Conservation (phyloP, 2,797 vertebrate genomes). For the Pangasius krempfi region DNA sequence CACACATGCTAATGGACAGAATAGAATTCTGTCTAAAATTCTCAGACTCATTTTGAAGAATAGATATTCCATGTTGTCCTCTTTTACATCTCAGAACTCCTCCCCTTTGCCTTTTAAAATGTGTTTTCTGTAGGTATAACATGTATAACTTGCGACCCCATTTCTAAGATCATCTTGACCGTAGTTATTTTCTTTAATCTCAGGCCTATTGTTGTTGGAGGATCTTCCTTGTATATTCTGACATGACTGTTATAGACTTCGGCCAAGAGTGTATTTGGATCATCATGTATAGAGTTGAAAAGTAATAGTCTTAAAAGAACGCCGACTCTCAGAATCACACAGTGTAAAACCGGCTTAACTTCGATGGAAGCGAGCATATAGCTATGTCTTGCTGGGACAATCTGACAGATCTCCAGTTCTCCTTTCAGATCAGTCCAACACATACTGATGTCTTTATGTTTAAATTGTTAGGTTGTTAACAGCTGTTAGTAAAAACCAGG, state of each 20-base stretch:
- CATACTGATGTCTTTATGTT: neutral
- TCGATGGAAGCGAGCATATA: neutral
- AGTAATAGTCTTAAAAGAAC: neutral
- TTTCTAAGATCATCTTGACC: neutral
- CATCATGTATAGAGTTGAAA: neutral
- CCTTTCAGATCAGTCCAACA: neutral
- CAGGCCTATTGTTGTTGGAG: neutral
- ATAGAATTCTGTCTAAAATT: neutral
- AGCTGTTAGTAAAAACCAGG: neutral
- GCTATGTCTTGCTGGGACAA: neutral
- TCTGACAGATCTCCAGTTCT: neutral
- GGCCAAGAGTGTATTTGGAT: neutral
- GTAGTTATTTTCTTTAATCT: neutral
- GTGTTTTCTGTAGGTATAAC: neutral
- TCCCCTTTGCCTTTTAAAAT: neutral
- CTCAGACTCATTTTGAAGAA: neutral
- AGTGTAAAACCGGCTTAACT: neutral
- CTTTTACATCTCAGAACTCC: no score
- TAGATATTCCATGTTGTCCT: neutral
- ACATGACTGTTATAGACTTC: neutral
- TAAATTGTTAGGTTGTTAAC: neutral
- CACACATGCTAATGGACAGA: neutral
- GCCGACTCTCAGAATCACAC: neutral
- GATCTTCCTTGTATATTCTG: neutral
- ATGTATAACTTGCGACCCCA: neutral